phyloP scores from a whole-genome alignment of 2,113 vertebrate species.

The Spermophilus dauricus region DNA sequence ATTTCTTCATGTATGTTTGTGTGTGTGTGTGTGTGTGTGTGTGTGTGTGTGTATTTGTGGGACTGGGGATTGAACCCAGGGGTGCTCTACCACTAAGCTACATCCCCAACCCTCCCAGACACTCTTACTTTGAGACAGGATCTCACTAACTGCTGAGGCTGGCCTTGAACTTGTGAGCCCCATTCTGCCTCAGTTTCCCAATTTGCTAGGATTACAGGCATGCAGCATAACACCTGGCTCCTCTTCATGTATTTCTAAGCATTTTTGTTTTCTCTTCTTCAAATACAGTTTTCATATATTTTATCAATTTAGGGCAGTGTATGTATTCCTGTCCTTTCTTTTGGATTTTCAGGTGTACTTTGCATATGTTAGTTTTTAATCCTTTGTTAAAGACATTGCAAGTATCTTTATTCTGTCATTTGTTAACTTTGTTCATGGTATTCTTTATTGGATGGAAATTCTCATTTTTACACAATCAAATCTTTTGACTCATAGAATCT shows the following conservation, averaged over 20 bases:
- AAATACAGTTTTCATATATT: conserved; percentile 21
- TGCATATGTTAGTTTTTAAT: conserved; percentile 24
- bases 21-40: background rate
- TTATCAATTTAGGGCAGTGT: background rate
- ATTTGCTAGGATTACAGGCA: no score
- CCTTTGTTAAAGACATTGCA: conserved; percentile 10
- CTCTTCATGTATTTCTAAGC: conserved; percentile 11
- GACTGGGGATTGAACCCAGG: no score
- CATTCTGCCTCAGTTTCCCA: no score
- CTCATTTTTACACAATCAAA: conserved; percentile 55
- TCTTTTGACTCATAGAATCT: background rate
- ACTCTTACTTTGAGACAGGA: no score
- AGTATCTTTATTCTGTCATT: conserved; percentile 1
- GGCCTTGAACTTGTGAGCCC: no score
- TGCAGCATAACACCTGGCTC: no score
- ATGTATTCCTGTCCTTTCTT: conserved; percentile 4
- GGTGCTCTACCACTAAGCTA: no score
- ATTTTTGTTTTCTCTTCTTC: conserved; percentile 23
- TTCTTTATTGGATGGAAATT: conserved; percentile 37
- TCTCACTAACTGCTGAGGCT: no score
- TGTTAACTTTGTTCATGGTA: conserved; percentile 30
- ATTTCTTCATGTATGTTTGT: background rate
- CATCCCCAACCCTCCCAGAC: no score
- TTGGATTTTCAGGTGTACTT: conserved; percentile 32
- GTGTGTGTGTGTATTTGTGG: no score